Evolutionary conservation across 2,888 invertebrate genomes (phyloP).

Genomic region (Oscheius myriophilus): DNA sequence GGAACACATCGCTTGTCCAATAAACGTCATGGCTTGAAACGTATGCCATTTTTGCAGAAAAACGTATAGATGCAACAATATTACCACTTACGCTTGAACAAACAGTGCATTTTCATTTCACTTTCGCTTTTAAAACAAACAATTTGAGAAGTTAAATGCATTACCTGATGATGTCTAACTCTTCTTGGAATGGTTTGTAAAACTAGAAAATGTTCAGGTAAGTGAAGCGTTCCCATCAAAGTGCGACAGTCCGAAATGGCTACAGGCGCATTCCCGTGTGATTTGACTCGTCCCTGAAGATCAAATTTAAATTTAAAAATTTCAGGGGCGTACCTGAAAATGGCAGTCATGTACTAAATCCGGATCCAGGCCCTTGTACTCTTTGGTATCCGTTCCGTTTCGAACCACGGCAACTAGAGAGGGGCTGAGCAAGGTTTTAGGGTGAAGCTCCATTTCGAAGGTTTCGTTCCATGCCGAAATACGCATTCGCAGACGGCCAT

Average conservation of each 20-base stretch:
- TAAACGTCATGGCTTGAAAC: not conserved
- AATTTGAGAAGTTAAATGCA: no score
- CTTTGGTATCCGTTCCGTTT: conserved; percentile 44
- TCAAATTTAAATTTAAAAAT: not conserved
- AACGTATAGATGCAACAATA: no score
- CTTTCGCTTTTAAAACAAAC: no score
- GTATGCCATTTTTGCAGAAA: not conserved
- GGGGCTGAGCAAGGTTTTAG: conserved; percentile 63
- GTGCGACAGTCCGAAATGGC: conserved; percentile 66
- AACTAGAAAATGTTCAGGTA: conserved; percentile 68
- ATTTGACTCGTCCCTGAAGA: conserved; percentile 43
- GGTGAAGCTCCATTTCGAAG: conserved; percentile 57
- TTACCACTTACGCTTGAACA: no score
- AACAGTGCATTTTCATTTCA: no score
- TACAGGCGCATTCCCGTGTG: conserved; percentile 56
- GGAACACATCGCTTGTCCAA: no score
- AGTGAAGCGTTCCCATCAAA: conserved; percentile 66
- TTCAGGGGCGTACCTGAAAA: conserved; percentile 47
- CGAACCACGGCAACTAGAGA: conserved; percentile 47
- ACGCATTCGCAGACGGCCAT: conserved; percentile 37
- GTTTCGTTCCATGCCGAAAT: conserved; percentile 66
- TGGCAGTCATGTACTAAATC: conserved; percentile 57
- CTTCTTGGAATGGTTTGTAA: conserved; percentile 66
- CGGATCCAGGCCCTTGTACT: conserved; percentile 41
- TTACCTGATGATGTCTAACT: conserved; percentile 49